Base-by-base conservation (phyloP, 2,888 invertebrate species). In the Itoplectis maculator region DNA sequence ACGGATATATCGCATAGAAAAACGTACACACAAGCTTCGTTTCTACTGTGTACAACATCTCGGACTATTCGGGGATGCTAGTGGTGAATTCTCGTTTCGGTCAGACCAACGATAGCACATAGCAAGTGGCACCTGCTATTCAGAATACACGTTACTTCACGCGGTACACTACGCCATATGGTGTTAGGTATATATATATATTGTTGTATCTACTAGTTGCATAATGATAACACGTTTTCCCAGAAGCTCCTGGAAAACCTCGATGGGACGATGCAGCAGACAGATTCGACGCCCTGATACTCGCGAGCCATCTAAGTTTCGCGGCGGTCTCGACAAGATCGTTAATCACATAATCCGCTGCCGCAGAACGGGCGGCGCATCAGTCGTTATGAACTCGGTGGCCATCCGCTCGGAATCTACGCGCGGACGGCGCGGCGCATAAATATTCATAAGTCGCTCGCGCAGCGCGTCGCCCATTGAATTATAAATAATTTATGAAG, bases 401-500 rank as follows among this genome's bases (percentile, higher is more conserved):
- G 42, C 45, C 65, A 13, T 45, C 13, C 13, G 8, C 40, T 11
- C 65, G 23, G 42, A 42, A 42, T 61, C 37, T n/a, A 73, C 73
- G 45, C 18, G 23, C 9, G n/a, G n/a, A n/a, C n/a, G n/a, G 23
- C 51, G 42, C 42, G 29, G 29, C 68, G 51, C 54, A 81, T 81
- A 56, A 81, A 81, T 81, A 81, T 81, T 81, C 81, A 81, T 81
- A 35, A 47, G 40, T 47, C 35, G 73, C 75, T 65, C 70, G 66
- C 72, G 20, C 3, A 29, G 65, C 81, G 54, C 77, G 63, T 45
- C 61, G 66, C 74, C 78, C 77, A 75, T 73, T 75, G 70, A 74
- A 81, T 79, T 47, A 84, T 84, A 77, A 79, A 84, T 84, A 74
- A 84, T 84, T 81, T 81, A 84, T 84, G 81, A 83, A 70, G 77